Percentiles rank a stretch among this genome's conserved stretches.
Evolutionary conservation across 2,113 vertebrate genomes (phyloP).

Genomic region (Zeus faber): DNA sequence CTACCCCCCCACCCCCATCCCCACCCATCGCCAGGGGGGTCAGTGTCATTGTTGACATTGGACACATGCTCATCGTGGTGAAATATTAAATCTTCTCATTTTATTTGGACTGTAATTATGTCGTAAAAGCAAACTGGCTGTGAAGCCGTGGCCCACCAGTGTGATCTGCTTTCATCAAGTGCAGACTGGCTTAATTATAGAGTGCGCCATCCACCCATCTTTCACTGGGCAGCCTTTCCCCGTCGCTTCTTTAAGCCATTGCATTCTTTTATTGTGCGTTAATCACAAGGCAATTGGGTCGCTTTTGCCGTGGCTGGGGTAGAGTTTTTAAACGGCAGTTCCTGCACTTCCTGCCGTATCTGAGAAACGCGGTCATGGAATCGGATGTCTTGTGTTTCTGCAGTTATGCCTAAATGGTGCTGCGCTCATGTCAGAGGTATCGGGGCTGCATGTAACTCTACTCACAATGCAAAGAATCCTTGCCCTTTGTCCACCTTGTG

Average conservation of each 20-base stretch:
- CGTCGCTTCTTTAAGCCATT: slow-evolving; percentile 63
- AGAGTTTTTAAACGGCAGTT: slow-evolving; percentile 59
- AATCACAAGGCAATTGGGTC: slow-evolving; percentile 72
- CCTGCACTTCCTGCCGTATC: slow-evolving; percentile 57
- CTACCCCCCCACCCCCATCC: slow-evolving; percentile 2
- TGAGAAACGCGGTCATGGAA: neutral
- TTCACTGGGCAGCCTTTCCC: slow-evolving; percentile 69
- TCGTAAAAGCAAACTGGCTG: slow-evolving; percentile 79
- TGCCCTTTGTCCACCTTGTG: neutral
- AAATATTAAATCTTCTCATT: slow-evolving; percentile 79
- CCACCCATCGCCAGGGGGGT: slow-evolving; percentile 59
- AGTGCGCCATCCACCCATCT: slow-evolving; percentile 64
- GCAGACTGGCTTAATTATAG: slow-evolving; percentile 79
- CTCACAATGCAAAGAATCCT: neutral
- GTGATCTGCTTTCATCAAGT: slow-evolving; percentile 79
- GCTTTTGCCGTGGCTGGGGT: slow-evolving; percentile 51
- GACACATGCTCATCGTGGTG: slow-evolving; percentile 62
- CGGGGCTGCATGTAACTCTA: too few relatives aligned
- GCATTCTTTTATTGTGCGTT: slow-evolving; percentile 71
- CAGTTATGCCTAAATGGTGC: too few relatives aligned
- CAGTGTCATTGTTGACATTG: slow-evolving; percentile 72
- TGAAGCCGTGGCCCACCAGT: slow-evolving; percentile 73
- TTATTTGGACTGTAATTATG: slow-evolving; percentile 80
- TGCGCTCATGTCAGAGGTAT: neutral
- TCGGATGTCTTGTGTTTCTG: neutral